phyloP scores from a whole-genome alignment of 2,888 invertebrate genomes.

The Punctoribates punctum region DNA sequence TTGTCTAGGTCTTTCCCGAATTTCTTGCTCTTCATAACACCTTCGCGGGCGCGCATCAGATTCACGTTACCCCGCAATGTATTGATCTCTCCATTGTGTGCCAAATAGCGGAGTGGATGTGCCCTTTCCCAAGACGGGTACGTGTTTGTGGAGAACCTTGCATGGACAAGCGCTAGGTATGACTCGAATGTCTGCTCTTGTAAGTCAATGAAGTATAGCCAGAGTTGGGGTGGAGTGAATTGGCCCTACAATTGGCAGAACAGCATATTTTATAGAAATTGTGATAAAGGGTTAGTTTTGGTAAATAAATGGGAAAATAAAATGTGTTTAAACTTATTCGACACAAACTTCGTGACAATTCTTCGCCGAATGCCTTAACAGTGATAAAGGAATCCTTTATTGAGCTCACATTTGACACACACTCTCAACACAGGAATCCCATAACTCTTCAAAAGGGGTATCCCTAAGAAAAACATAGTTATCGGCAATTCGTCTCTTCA shows the following conservation, averaged over 20 bases:
- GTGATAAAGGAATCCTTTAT: constrained; percentile 17
- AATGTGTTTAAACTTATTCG: constrained; percentile 16
- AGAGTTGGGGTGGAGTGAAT: constrained; percentile 89
- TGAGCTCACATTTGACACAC: background rate
- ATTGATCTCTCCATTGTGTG: constrained; percentile 99
- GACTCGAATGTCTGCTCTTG: constrained; percentile 68
- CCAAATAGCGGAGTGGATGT: constrained; percentile 92
- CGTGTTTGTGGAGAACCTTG: constrained; percentile 97
- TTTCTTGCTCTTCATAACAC: constrained; percentile 83
- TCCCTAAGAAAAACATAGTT: constrained; percentile 23
- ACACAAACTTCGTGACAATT: constrained; percentile 15
- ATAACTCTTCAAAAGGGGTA: constrained; percentile 27
- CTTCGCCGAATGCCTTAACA: constrained; percentile 10
- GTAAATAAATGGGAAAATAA: background rate
- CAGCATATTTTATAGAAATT: background rate
- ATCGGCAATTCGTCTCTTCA: background rate
- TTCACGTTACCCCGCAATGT: constrained; percentile 97
- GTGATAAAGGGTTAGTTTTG: constrained; percentile 8
- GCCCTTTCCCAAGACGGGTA: constrained; percentile 99
- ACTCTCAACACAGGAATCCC: constrained; percentile 25
- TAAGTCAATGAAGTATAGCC: constrained; percentile 69
- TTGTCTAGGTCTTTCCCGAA: constrained; percentile 79
- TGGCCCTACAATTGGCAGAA: constrained; percentile 62
- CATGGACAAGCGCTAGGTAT: constrained; percentile 93
- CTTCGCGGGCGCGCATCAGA: constrained; percentile 96